Evolutionary conservation across 2,113 vertebrate species (phyloP), one percentile per base, ranked within the genome.

Genomic region (Spea multiplicata): DNA sequence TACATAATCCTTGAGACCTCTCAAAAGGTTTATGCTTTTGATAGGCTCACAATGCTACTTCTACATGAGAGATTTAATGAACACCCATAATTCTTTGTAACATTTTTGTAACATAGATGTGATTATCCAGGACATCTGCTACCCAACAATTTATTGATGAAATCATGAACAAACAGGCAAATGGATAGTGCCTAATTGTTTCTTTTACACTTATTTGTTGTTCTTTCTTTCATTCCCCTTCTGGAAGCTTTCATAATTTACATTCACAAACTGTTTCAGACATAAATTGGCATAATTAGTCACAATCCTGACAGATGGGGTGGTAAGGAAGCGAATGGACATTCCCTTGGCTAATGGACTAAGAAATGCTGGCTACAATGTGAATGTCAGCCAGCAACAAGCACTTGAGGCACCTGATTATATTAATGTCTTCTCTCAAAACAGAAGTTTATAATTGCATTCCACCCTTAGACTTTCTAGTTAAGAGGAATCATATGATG

Each of bases 241-340:
- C 78, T 74, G 78, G 70, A 57, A 73, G 53, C 59, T 80, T 80
- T 74, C 71, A 80, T 80, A 57, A 80, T 80, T 80, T 80, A 79
- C 53, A 73, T 73, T 79, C 77, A 74, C 71, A 80, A 45, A 67
- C 64, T 73, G 62, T 46, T 68, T n/a, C 49, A n/a, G 45, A 49
- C 16, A 74, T 30, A 17, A 14, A 10, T 10, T 73, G 49, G 62
- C 71, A 67, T 50, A 68, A 73, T 74, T 80, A 61, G 62, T 66
- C 50, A 44, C 53, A 73, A 61, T 48, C 52, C 55, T 80, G 71
- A 80, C 78, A 80, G 78, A 80, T 80, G 78, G 78, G 71, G 30
- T 59, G 61, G 67, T 80, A 73, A 66, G 61, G 59, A 66, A 16
- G 7, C 55, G 45, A 16, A 74, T 68, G 78, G 78, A 74, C 78